Evolutionary conservation across 2,888 invertebrate species (phyloP).

Genomic region (Alloplasta piceator): DNA sequence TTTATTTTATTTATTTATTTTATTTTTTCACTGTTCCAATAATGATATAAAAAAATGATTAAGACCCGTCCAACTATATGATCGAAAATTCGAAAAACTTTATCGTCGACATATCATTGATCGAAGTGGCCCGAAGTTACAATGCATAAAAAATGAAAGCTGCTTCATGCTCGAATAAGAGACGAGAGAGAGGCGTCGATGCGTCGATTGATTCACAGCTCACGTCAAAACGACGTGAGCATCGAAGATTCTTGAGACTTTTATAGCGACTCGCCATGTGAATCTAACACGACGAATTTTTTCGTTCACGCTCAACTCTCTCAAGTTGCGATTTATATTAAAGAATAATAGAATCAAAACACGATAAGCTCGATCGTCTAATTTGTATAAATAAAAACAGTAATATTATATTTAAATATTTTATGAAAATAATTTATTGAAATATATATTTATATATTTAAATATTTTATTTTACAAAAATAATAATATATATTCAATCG

Average conservation of each 20-base stretch:
- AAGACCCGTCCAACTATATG: background rate
- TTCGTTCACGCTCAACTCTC: background rate
- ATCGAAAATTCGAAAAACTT: background rate
- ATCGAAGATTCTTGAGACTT: slow-evolving; percentile 19
- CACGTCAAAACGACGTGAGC: slow-evolving; percentile 65
- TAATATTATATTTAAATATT: too few species aligned
- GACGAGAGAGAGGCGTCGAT: slow-evolving; percentile 36
- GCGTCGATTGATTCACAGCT: slow-evolving; percentile 69
- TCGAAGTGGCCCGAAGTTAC: background rate
- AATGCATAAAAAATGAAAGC: slow-evolving; percentile 32
- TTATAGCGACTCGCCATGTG: slow-evolving; percentile 9
- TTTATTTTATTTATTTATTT: background rate
- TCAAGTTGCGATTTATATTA: slow-evolving; percentile 28
- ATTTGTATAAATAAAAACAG: background rate
- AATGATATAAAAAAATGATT: slow-evolving; percentile 1
- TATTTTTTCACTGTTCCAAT: background rate
- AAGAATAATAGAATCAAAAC: slow-evolving; percentile 27
- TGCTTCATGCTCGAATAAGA: slow-evolving; percentile 33
- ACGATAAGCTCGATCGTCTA: slow-evolving; percentile 9
- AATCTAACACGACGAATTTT: slow-evolving; percentile 50
- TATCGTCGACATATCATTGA: slow-evolving; percentile 12
- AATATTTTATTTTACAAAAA: background rate
- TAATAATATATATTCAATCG: background rate
- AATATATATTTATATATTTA: background rate
- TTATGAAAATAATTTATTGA: background rate